Base-by-base conservation (phyloP, 2,797 vertebrate genomes). In the Myiothlypis coronata region DNA sequence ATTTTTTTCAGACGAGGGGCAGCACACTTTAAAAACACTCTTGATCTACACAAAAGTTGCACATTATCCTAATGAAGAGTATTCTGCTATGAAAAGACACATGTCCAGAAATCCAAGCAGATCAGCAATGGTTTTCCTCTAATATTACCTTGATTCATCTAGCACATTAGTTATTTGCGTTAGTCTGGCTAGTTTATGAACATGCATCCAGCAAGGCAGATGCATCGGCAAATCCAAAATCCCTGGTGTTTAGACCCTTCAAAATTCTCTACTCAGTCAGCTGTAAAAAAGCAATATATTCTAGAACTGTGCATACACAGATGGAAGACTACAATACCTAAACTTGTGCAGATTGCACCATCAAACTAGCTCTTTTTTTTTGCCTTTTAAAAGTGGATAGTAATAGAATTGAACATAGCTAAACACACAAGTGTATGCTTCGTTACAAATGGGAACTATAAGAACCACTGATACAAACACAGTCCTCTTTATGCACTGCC, bases 151-250 rank as follows among this genome's bases (percentile, higher is more conserved):
- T 2, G 1, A 53, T 16, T 26, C 16, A 72, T 4, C 21, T 28
- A 49, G 65, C 32, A 49, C 7, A 28, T 14, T 26, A 55, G 22
- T 59, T 56, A 83, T 19, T 57, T 43, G 57, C 34, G 23, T 49
- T 18, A 49, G 10, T 27, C 44, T 56, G 26, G 23, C 5, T 56
- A 55, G 15, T 56, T 41, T 27, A 63, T 8, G 7, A 81, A 52
- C 2, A 0, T 10, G 15, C 32, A 83, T 49, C 11, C 39, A 80
- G 52, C 17, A 83, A 34, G 68, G 34, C 34, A 67, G 35, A 60
- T 1, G 0, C 1, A 2, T 2, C 44, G 44, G 16, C 27, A 92
- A 14, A 81, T 70, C 22, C 68, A 1, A 2, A 65, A 80, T 49
- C 9, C 52, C 26, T 41, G 28, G 7, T 18, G 10, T 16, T 83